Percentiles rank a stretch among this genome's conserved stretches.
Evolutionary conservation across 2,888 invertebrate genomes (phyloP).

Genomic region (Caenorhabditis japonica): DNA sequence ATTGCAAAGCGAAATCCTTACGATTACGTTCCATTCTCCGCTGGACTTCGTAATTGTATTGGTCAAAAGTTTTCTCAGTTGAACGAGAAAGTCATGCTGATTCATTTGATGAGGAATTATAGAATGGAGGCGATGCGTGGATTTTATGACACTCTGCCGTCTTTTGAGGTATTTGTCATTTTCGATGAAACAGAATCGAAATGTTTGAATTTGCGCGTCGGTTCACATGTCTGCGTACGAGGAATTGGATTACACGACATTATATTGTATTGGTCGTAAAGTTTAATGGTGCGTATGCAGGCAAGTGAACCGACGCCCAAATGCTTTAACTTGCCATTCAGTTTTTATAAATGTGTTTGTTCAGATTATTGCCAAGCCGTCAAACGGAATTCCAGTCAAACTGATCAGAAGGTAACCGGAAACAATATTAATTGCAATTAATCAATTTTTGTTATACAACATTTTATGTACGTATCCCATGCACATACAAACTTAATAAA

Average conservation of each 20-base stretch:
- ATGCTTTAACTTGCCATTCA: no score
- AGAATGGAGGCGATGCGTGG: slow-evolving; percentile 1
- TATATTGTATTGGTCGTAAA: background rate
- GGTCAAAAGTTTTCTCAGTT: slow-evolving; percentile 78
- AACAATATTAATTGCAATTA: no score
- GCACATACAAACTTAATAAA: no score
- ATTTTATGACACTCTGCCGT: background rate
- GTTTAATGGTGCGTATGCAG: no score
- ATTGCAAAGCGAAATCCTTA: slow-evolving; percentile 60
- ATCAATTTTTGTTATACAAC: no score
- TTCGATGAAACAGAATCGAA: background rate
- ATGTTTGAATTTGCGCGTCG: background rate
- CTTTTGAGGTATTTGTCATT: slow-evolving; percentile 2
- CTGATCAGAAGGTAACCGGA: slow-evolving; percentile 2
- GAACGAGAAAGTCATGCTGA: slow-evolving; percentile 77
- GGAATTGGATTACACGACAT: background rate
- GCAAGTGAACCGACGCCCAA: background rate
- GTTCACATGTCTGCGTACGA: background rate
- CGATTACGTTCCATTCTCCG: slow-evolving; percentile 72
- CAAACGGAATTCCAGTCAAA: slow-evolving; percentile 25
- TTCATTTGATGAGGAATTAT: slow-evolving; percentile 12
- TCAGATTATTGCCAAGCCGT: slow-evolving; percentile 8
- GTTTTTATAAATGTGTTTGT: background rate
- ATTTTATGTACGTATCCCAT: no score
- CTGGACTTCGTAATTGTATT: slow-evolving; percentile 72